phyloP scores from a whole-genome alignment of 2,888 invertebrate species.

The Cerastis leucographa region DNA sequence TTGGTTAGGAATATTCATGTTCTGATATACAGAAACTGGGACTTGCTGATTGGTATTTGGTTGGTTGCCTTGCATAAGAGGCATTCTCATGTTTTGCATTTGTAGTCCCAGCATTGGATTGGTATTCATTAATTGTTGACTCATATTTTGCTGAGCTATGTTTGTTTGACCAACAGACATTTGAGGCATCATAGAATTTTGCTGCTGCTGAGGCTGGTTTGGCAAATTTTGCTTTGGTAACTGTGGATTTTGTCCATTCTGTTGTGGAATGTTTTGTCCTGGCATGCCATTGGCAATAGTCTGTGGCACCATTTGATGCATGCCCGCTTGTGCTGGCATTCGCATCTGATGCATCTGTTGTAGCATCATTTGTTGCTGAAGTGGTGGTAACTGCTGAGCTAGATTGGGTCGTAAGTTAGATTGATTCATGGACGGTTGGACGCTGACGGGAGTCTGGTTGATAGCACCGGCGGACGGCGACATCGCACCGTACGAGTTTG shows the following conservation, averaged over 20 bases:
- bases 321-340: constrained; percentile 80
- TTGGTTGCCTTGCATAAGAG: constrained; percentile 80
- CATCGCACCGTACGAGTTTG: constrained; percentile 78
- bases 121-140: constrained; percentile 78
- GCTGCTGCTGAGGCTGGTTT: constrained; percentile 77
- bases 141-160: constrained; percentile 70
- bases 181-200: constrained; percentile 77
- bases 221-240: constrained; percentile 78
- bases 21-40: constrained; percentile 78
- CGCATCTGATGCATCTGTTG: constrained; percentile 88
- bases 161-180: constrained; percentile 80
- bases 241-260: constrained; percentile 76
- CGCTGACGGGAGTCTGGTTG: constrained; percentile 75
- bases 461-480: constrained; percentile 78
- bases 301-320: constrained; percentile 80
- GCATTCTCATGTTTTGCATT: constrained; percentile 86
- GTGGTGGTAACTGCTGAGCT: constrained; percentile 78
- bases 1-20: constrained; percentile 78
- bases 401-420: constrained; percentile 78
- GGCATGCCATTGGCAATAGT: constrained; percentile 76
- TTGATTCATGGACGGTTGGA: constrained; percentile 79
- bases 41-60: constrained; percentile 78
- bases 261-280: constrained; percentile 74
- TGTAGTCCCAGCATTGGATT: constrained; percentile 84
- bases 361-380: constrained; percentile 83